Base-by-base conservation (phyloP, 1,140 invertebrate genomes). In the Andrena cerasifolii region DNA sequence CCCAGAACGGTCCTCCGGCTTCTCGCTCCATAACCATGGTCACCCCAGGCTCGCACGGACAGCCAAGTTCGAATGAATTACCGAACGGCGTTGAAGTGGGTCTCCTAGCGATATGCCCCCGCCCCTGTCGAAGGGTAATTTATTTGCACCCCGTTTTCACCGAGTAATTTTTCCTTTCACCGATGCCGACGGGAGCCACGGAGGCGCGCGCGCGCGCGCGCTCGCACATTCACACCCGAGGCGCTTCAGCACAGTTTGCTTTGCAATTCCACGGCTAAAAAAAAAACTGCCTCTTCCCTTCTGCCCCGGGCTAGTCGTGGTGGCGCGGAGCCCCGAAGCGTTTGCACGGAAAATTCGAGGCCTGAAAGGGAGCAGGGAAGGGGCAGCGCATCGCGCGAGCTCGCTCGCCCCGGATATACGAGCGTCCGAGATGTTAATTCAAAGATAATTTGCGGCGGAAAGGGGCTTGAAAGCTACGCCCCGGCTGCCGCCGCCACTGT, bases 241-340 rank as follows among this genome's bases (percentile, higher is more conserved):
- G 84, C 82, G 78, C 18, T 87, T 82, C 58, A 53, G 67, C 84
- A 86, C 86, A 87, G 86, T 87, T 88, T 77, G 68, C 68, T 45
- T 56, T 78, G 76, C 76, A 73, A 78, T 78, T 78, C 68, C 53
- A 56, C 68, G 49, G n/a, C 47, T 56, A 53, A 63, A 63, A 78
- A 73, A 6, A 5, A 18, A 2, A 33, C n/a, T n/a, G 3, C 14
- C 31, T 33, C 7, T 8, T 31, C 28, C 8, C 36, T 40, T 56
- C 28, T 8, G 4, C 49, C 24, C 43, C 49, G 45, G 26, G 21
- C 26, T 21, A 24, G 36, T 43, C 26, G 31, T 21, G 18, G 31
- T 47, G 49, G 36, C 36, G 36, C 36, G 36, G 36, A 63, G 56
- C 24, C 68, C 68, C 16, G 76, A 63, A 78, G 76, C 76, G 76